These are phyloP conservation scores for Cerceris rybyensis DNA, from an alignment of 2,888 invertebrate species.

Conservation along the genomic window DNA sequence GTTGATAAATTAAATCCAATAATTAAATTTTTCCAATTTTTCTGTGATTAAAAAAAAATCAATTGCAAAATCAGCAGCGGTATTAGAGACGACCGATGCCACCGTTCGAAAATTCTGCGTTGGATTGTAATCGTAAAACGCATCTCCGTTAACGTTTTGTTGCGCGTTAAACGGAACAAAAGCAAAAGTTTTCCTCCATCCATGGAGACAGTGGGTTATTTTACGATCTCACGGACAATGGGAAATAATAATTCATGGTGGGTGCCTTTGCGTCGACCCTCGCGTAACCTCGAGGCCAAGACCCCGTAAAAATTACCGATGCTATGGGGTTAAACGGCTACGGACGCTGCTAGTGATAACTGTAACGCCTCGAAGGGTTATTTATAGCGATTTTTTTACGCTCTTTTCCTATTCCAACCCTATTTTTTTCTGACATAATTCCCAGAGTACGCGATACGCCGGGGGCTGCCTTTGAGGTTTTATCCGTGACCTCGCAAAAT, in stretches of 20 bases:
- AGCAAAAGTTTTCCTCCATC: not conserved
- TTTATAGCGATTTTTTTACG: slow-evolving; percentile 67
- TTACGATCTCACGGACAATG: slow-evolving; percentile 74
- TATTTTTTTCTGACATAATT: slow-evolving; percentile 23
- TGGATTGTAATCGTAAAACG: not conserved
- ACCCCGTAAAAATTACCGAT: slow-evolving; percentile 7
- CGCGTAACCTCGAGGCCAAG: slow-evolving; percentile 60
- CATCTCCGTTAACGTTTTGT: not conserved
- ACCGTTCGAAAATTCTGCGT: not conserved
- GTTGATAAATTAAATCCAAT: too few relatives aligned
- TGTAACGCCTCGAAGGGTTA: slow-evolving; percentile 75
- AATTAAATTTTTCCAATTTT: too few relatives aligned
- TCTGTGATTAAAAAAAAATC: too few relatives aligned
- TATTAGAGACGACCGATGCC: too few relatives aligned
- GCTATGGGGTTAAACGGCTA: slow-evolving; percentile 27
- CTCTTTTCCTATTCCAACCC: slow-evolving; percentile 37
- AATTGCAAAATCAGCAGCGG: too few relatives aligned
- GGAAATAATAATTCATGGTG: slow-evolving; percentile 77
- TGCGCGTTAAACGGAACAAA: not conserved
- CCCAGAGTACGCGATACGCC: slow-evolving; percentile 22
- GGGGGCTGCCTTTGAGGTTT: slow-evolving; percentile 24
- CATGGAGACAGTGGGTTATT: slow-evolving; percentile 64
- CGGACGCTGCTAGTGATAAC: slow-evolving; percentile 63
- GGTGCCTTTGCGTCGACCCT: slow-evolving; percentile 63
- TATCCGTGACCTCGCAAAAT: not conserved